A percentile compares a stretch with the other conserved stretches of the same genome.
Evolutionary conservation across 2,113 vertebrate genomes (phyloP).

Genomic region (Serinus canaria): DNA sequence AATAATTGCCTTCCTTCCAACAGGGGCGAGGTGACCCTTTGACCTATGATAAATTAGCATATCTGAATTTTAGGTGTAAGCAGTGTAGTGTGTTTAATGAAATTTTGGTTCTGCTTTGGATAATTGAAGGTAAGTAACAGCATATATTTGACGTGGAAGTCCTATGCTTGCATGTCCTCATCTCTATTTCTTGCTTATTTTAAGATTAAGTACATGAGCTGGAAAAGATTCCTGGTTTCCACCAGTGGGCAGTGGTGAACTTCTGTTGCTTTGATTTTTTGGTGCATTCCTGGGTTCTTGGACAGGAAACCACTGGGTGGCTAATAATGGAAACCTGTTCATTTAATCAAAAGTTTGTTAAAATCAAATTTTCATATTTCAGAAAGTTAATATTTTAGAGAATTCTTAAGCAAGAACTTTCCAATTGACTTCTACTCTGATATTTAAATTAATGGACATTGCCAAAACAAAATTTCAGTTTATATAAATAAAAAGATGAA

Average conservation of each 20-base stretch:
- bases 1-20: background rate
- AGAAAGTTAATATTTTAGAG: background rate
- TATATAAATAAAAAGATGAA: background rate
- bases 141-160: background rate
- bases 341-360: background rate
- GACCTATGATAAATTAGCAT: background rate
- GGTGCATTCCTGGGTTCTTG: background rate
- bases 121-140: background rate
- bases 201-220: background rate
- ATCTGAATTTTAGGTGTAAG: background rate
- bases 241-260: background rate
- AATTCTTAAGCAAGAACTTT: background rate
- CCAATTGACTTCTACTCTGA: background rate
- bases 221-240: background rate
- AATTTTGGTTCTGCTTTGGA: background rate
- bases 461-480: background rate
- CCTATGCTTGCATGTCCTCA: background rate
- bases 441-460: background rate
- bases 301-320: background rate
- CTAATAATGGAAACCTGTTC: background rate
- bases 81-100: accelerated
- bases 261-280: background rate
- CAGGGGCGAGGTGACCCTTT: background rate
- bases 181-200: background rate
- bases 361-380: background rate